Evolutionary conservation across 2,797 vertebrate genomes (phyloP).

Genomic region (Macroramphosus scolopax): DNA sequence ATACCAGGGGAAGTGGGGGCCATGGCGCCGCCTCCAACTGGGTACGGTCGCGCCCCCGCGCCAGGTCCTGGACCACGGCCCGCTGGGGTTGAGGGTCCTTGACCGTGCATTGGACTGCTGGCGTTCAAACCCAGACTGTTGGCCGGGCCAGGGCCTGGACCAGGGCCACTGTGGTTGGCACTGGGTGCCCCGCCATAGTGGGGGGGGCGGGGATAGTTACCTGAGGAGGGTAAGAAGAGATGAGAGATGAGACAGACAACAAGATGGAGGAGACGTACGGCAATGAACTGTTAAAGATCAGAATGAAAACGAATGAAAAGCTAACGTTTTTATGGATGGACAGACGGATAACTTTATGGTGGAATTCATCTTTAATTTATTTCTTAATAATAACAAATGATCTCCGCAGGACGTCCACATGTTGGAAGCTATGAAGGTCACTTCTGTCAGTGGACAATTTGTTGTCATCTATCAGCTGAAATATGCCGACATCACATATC

Average conservation of each 20-base stretch:
- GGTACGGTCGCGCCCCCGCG: slow-evolving; percentile 83
- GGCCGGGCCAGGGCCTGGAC: slow-evolving; percentile 83
- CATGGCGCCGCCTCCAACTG: slow-evolving; percentile 79
- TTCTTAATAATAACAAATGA: too few relatives aligned
- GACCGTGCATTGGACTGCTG: slow-evolving; percentile 91
- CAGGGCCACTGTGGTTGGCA: slow-evolving; percentile 87
- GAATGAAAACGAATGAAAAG: too few relatives aligned
- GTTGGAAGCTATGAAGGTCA: too few relatives aligned
- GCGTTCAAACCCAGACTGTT: slow-evolving; percentile 81
- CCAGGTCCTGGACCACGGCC: slow-evolving; percentile 83
- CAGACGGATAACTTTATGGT: too few relatives aligned
- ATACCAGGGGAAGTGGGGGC: slow-evolving; percentile 90
- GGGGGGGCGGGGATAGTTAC: slow-evolving; percentile 88
- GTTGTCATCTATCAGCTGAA: too few relatives aligned
- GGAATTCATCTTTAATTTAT: too few relatives aligned
- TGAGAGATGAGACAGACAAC: background rate
- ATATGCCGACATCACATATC: too few relatives aligned
- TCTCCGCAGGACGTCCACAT: too few relatives aligned
- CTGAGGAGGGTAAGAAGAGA: slow-evolving; percentile 62
- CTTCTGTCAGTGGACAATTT: too few relatives aligned
- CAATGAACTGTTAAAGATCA: too few relatives aligned
- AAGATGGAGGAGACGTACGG: too few relatives aligned
- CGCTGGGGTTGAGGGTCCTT: slow-evolving; percentile 85
- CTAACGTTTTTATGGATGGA: too few relatives aligned
- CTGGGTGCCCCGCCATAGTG: slow-evolving; percentile 87